Base-by-base conservation (phyloP, 1,140 invertebrate species). In the Drosophila takahashii region DNA sequence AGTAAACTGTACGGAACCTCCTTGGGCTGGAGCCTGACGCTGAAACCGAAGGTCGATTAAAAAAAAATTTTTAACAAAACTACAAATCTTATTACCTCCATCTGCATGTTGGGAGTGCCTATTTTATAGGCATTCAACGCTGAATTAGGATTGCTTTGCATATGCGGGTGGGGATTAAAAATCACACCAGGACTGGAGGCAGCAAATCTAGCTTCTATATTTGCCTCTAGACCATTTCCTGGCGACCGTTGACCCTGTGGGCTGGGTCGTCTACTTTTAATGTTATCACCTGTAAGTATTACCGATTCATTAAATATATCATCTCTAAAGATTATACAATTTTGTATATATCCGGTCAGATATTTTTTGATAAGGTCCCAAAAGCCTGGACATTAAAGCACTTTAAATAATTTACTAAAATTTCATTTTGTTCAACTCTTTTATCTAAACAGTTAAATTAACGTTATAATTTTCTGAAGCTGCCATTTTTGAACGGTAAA, bases 1-100 rank as follows among this genome's bases (percentile, higher is more conserved):
- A 84, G 93, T 93, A 92, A 92, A 92, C n/a, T 89, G 85, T 39
- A 77, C 42, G 11, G 69, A 34, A 39, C 65, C 66, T n/a, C 66
- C 65, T 41, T 67, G 41, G 5, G 50, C 74, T 10, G 79, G 77
- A 42, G 77, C 71, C 53, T 91, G 90, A 6, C 90, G 79, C 90
- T 91, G 41, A 44, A 71, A 45, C 0, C 10, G 5, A 51, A 54
- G 22, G 4, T 47, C 48, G 56, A 45, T 29, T 11, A 15, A 39
- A 10, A 15, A 9, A 29, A 4, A 13, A 13, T 9, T 0, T 3
- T 29, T 18, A 11, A 27, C 7, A 53, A 22, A 22, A 22, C 2
- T 4, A 37, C 7, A 7, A 22, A 37, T 37, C 27, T 22, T 37
- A 50, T 69, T 44, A 87, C 64, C 51, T 92, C 92, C 34, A 84